Evolutionary conservation across 2,888 invertebrate species (phyloP).

Genomic region (Drosophila mercatorum): DNA sequence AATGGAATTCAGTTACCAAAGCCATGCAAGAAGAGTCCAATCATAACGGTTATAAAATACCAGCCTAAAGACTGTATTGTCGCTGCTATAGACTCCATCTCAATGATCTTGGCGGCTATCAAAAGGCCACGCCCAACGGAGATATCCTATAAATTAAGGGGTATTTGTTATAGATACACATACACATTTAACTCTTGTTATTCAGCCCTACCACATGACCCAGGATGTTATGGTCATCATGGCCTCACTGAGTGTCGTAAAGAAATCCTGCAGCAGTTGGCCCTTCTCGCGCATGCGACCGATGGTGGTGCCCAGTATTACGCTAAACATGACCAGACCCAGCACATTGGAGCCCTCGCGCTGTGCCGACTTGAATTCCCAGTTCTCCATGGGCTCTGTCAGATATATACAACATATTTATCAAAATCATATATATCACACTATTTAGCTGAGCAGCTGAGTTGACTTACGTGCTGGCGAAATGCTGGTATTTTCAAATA

Average conservation of each 20-base stretch:
- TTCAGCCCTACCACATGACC: conserved; percentile 90
- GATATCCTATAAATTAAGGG: conserved; percentile 88
- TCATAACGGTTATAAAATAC: conserved; percentile 96
- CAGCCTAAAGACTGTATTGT: conserved; percentile 94
- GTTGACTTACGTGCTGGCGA: conserved; percentile 83
- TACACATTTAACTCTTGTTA: no score
- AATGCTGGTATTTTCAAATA: conserved; percentile 80
- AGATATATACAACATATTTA: not conserved
- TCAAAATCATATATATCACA: no score
- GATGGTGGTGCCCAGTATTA: conserved; percentile 94
- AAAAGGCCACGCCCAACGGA: conserved; percentile 95
- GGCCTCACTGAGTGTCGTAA: conserved; percentile 94
- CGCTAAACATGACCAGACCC: conserved; percentile 93
- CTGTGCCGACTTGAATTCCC: conserved; percentile 90
- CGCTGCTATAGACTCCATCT: conserved; percentile 93
- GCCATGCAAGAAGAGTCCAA: conserved; percentile 96
- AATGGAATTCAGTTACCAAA: conserved; percentile 85
- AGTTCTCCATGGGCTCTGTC: conserved; percentile 86
- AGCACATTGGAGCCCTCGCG: conserved; percentile 92
- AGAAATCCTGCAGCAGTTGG: conserved; percentile 93
- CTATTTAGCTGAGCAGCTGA: not conserved
- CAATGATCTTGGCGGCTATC: conserved; percentile 95
- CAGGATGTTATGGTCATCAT: conserved; percentile 98
- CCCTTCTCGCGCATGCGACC: conserved; percentile 94
- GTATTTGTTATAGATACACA: not conserved